Evolutionary conservation across 2,888 invertebrate genomes (phyloP), one percentile per base, ranked within the genome.

Genomic region (Notocelia uddmanniana): DNA sequence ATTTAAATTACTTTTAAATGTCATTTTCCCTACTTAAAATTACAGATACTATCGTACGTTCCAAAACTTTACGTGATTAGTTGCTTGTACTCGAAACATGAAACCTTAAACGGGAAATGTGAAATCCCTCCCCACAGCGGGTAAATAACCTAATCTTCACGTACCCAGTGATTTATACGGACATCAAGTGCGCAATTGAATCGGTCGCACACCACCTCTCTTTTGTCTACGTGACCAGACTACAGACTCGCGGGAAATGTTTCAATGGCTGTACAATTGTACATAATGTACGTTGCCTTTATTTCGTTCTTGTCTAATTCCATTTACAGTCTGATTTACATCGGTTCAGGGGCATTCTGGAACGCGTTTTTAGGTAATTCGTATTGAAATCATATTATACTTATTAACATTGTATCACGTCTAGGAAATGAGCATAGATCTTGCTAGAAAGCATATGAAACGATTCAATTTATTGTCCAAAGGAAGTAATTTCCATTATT

Each of bases 141-240:
- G 64, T 64, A 54, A 64, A 64, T 54, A 64, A 64, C 52, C 64
- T 37, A n/a, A 6, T 21, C 26, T 34, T n/a, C 55, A 59, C 52
- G 59, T 57, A 48, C n/a, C 58, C 57, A 69, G 66, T 74, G 74
- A 74, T 74, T 74, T 74, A 74, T 74, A 74, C 19, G 58, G 55
- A 60, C 72, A 74, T 74, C 72, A 69, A 34, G 50, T 64, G 45
- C 72, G 66, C 74, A 74, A 74, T 74, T 74, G 74, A 74, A 74
- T 72, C 74, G 68, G 37, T 54, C 41, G 52, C 34, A 60, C 52
- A 62, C 58, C 19, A 59, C 41, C 59, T 59, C 41, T 41, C 41
- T 45, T 21, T 59, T 15, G 13, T n/a, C 15, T 15, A 59, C 59
- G 59, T 59, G 59, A 59, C 59, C 21, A 41, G 59, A 21, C 59